Evolutionary conservation across 1,140 invertebrate species (phyloP), one percentile per base, ranked within the genome.

Genomic region (Bombus turneri): DNA sequence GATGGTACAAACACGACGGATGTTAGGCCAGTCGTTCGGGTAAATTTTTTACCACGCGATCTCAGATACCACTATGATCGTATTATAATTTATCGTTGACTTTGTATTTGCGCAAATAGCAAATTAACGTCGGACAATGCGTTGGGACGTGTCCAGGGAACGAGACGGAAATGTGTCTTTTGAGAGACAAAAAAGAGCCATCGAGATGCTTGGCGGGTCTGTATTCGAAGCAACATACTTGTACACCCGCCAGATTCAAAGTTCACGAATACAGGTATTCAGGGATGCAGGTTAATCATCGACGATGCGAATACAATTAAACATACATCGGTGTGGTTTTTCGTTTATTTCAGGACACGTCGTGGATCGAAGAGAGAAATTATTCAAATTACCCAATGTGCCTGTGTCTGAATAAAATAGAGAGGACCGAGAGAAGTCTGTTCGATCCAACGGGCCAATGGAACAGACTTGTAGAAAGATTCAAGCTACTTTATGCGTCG

Each of bases 51-150:
- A 25, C 5, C 13, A 5, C 25, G 18, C 3, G 1, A 83, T 62
- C n/a, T 34, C 18, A 43, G 4, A 34, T 6, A 1, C 15, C 25
- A 0, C 25, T 37, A 2, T 4, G 28, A 59, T 39, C 28, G 4
- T 4, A 9, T 68, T 41, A 31, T 43, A 1, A 71, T 41, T 41
- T 53, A 39, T 28, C 37, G 9, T 37, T 28, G 59, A 8, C 18
- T 41, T n/a, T 41, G 13, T 47, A 22, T n/a, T 66, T 22, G 57
- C n/a, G 22, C 37, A 2, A 43, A 37, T 62, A 96, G 95, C 91
- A 95, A 87, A 95, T 96, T 83, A 95, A 96, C 83, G 94, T 96
- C 53, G 95, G 95, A 31, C 93, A 95, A 81, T 96, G 95, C 75
- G 91, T 94, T 57, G 96, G 95, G 18, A 92, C 88, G 47, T 96